Conservation (phyloP, 2,888 invertebrate genomes). For the Acheta domesticus region DNA sequence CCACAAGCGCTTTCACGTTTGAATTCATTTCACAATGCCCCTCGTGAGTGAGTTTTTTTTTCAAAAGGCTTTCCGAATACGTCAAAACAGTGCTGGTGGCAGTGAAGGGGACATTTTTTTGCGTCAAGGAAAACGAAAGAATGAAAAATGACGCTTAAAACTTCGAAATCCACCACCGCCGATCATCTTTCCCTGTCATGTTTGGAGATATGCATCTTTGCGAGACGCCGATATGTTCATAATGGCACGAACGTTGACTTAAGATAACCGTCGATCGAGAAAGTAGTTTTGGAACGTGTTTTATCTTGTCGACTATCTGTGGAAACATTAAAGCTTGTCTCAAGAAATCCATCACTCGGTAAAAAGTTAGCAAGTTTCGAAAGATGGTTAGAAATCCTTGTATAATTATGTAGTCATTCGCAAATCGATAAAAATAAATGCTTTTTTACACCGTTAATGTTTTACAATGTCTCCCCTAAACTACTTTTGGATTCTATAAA, state of each 20-base stretch:
- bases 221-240: background rate
- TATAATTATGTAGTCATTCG: too few species aligned
- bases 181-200: background rate
- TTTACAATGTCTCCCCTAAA: too few species aligned
- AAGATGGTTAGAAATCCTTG: too few species aligned
- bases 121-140: background rate
- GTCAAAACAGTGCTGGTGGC: constrained; percentile 6
- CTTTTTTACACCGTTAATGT: too few species aligned
- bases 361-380: too few species aligned
- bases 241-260: background rate
- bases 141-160: constrained; percentile 3
- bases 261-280: background rate
- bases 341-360: too few species aligned
- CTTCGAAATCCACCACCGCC: background rate
- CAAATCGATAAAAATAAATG: too few species aligned
- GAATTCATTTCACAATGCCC: constrained; percentile 9
- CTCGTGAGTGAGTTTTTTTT: background rate
- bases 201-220: background rate
- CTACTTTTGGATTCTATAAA: too few species aligned
- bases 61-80: constrained; percentile 18
- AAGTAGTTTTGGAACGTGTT: background rate
- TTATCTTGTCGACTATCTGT: too few species aligned
- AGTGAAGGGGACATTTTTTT: constrained; percentile 4
- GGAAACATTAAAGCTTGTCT: too few species aligned
- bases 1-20: background rate